A percentile compares a stretch with the other conserved stretches of the same genome.
Conservation (phyloP, 1,140 invertebrate species). For the Nilaparvata lugens region DNA sequence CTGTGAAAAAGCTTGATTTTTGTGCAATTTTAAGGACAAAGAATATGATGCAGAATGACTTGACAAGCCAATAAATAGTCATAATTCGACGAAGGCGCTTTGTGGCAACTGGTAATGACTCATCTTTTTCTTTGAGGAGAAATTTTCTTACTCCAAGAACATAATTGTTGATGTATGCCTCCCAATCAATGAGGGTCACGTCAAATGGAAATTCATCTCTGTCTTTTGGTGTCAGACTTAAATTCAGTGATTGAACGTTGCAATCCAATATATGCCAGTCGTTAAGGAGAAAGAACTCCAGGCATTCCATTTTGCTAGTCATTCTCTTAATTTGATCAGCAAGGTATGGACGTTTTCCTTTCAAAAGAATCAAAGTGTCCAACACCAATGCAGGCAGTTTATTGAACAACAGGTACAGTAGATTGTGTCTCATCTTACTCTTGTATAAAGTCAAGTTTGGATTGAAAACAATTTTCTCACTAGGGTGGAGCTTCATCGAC, state of each 20-base stretch:
- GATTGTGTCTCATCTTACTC: background rate
- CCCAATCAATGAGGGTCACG: constrained; percentile 73
- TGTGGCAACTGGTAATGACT: background rate
- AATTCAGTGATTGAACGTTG: constrained; percentile 55
- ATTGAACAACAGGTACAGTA: constrained; percentile 2
- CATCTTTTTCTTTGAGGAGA: constrained; percentile 66
- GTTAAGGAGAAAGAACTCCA: constrained; percentile 66
- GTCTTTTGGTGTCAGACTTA: constrained; percentile 49
- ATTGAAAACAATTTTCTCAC: background rate
- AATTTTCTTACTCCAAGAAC: constrained; percentile 74
- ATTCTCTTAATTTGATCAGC: constrained; percentile 47
- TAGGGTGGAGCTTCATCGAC: background rate
- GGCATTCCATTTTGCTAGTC: constrained; percentile 56
- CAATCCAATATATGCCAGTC: constrained; percentile 72
- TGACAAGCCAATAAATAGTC: too few species aligned
- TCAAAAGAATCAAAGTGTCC: background rate
- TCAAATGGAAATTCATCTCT: constrained; percentile 53
- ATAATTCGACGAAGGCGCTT: too few species aligned
- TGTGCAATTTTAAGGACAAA: too few species aligned
- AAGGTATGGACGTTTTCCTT: background rate
- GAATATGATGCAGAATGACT: too few species aligned
- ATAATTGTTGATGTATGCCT: constrained; percentile 71
- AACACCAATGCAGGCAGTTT: constrained; percentile 1
- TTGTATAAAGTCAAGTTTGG: constrained; percentile 4
- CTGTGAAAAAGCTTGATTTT: too few species aligned